A percentile compares a stretch with the other conserved stretches of the same genome.
Evolutionary conservation across 2,113 vertebrate genomes (phyloP).

Genomic region (Chauna torquata): DNA sequence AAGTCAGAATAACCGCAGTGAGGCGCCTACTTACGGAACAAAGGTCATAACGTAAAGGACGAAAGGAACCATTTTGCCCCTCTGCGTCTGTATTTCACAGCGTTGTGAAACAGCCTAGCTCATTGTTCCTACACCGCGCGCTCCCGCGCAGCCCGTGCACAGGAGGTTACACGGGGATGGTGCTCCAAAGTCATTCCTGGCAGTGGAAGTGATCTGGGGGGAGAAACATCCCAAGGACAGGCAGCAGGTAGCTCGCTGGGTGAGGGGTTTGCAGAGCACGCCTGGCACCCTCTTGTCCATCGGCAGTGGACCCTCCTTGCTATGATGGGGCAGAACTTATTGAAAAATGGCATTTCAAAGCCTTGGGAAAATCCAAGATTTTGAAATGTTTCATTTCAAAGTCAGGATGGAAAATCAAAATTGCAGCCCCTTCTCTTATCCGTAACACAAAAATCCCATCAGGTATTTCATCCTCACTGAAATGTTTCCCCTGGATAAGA

Average conservation of each 20-base stretch:
- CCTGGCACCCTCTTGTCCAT: background rate
- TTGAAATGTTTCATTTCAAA: background rate
- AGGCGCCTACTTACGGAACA: background rate
- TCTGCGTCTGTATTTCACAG: background rate
- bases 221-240: background rate
- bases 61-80: background rate
- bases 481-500: fast-evolving
- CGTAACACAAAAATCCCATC: background rate
- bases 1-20: background rate
- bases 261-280: background rate
- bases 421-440: background rate
- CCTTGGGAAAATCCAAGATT: background rate
- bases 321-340: background rate
- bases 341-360: background rate
- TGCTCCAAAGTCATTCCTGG: background rate
- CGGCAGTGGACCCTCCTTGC: background rate
- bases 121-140: background rate
- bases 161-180: background rate
- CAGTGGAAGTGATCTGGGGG: fast-evolving
- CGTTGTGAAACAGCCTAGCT: background rate
- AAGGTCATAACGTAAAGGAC: constrained; percentile 29
- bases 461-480: background rate
- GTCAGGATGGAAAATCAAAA: background rate
- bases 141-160: fast-evolving
- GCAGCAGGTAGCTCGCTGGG: fast-evolving